Conservation (phyloP, 2,113 vertebrate species). For the Okapia johnstoni region DNA sequence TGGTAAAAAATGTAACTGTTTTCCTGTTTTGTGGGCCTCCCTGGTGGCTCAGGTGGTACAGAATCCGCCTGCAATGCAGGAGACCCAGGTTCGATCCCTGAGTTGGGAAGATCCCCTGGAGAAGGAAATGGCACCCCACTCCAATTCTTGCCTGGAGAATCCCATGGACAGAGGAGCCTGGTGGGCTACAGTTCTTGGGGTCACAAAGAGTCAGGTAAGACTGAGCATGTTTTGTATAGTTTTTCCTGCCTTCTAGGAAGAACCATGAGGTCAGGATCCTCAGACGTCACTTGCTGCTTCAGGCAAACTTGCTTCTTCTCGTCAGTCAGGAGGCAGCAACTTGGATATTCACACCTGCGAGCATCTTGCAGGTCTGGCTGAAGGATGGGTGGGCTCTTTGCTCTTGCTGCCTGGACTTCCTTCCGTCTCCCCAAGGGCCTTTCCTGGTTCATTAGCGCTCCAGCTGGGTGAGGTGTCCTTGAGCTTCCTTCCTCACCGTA, state of each 20-base stretch:
- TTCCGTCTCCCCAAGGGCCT: background rate
- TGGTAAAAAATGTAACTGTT: no score
- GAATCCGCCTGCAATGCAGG: accelerated
- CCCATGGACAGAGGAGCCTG: background rate
- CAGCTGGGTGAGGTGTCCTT: no score
- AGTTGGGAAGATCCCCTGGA: background rate
- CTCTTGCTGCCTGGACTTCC: no score
- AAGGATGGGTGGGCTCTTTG: accelerated
- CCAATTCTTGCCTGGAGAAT: background rate
- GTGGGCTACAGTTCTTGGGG: accelerated
- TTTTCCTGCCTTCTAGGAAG: background rate
- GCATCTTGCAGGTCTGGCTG: background rate
- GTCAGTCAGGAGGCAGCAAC: accelerated
- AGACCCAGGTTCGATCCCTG: background rate
- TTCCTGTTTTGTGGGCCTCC: background rate
- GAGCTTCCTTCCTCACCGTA: background rate
- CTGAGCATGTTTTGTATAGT: background rate
- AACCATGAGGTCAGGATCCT: no score
- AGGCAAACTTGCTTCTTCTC: background rate
- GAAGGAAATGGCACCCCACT: background rate
- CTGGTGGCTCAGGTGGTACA: background rate
- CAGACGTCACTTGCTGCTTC: background rate
- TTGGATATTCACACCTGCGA: accelerated
- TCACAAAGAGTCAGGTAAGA: background rate
- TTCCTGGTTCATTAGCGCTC: accelerated